Conservation (phyloP, 2,113 vertebrate genomes). For the Corythaeola cristata region DNA sequence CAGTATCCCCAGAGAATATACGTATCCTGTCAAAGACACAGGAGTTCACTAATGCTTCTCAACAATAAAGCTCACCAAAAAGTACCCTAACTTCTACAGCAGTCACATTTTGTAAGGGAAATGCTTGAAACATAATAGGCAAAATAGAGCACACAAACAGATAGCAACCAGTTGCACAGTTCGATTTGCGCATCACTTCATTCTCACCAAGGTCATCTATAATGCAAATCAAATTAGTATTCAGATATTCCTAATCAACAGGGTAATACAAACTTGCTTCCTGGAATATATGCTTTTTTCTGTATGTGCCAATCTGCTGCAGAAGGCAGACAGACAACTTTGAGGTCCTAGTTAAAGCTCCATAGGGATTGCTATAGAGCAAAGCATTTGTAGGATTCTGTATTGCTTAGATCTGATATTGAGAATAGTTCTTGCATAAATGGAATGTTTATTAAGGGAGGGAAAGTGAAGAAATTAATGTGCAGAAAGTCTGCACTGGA, state of each 20-base stretch:
- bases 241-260: not conserved
- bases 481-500: not conserved
- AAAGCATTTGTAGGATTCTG: not conserved
- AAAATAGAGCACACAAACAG: not conserved
- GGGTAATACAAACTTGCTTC: not conserved
- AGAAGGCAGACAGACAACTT: not conserved
- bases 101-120: not conserved
- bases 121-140: not conserved
- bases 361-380: not conserved
- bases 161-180: not conserved
- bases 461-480: not conserved
- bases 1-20: not conserved
- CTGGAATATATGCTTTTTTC: not conserved
- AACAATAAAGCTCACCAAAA: not conserved
- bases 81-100: not conserved
- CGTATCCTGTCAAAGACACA: not conserved
- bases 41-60: not conserved
- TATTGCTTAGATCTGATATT: not conserved
- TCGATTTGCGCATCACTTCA: not conserved
- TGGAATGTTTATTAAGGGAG: not conserved
- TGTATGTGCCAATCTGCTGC: not conserved
- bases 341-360: not conserved
- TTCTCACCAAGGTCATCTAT: not conserved
- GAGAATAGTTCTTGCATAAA: not conserved
- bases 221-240: conserved; percentile 21